phyloP scores from a whole-genome alignment of 2,888 invertebrate genomes.

The Agrilus mali region DNA sequence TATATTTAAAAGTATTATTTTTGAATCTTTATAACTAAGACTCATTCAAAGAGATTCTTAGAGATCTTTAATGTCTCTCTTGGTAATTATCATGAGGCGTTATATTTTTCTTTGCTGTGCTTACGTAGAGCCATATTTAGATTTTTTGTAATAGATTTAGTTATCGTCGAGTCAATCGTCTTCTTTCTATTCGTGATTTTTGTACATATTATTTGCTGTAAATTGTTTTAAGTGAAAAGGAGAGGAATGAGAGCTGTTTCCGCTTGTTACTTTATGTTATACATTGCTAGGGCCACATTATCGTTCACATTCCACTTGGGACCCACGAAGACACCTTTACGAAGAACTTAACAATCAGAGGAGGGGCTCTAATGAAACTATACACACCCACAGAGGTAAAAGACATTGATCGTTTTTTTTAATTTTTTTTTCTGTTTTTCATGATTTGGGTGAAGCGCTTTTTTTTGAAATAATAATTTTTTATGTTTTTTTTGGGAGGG shows the following conservation, averaged over 20 bases:
- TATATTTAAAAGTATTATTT: too few relatives aligned
- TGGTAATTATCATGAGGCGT: too few relatives aligned
- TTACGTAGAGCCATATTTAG: too few relatives aligned
- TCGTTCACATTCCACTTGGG: slow-evolving; percentile 68
- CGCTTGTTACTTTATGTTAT: slow-evolving; percentile 16
- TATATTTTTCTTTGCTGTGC: too few relatives aligned
- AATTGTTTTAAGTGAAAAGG: slow-evolving; percentile 7
- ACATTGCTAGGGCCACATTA: slow-evolving; percentile 32
- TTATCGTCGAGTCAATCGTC: too few relatives aligned
- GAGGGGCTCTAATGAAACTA: slow-evolving; percentile 54
- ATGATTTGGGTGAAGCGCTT: background rate
- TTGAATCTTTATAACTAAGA: too few relatives aligned
- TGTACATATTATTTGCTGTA: background rate
- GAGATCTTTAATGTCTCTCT: too few relatives aligned
- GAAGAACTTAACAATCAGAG: slow-evolving; percentile 69
- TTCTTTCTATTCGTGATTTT: too few relatives aligned
- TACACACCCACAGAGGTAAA: slow-evolving; percentile 43
- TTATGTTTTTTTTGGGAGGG: slow-evolving; percentile 1
- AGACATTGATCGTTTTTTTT: background rate
- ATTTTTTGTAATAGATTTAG: too few relatives aligned
- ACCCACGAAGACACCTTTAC: slow-evolving; percentile 79
- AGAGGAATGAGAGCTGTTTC: slow-evolving; percentile 11
- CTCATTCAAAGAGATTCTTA: too few relatives aligned
- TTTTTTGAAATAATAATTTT: background rate
- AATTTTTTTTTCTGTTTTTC: background rate